Evolutionary conservation across 2,113 vertebrate genomes (phyloP), one percentile per base, ranked within the genome.

Genomic region (Pagrus major): DNA sequence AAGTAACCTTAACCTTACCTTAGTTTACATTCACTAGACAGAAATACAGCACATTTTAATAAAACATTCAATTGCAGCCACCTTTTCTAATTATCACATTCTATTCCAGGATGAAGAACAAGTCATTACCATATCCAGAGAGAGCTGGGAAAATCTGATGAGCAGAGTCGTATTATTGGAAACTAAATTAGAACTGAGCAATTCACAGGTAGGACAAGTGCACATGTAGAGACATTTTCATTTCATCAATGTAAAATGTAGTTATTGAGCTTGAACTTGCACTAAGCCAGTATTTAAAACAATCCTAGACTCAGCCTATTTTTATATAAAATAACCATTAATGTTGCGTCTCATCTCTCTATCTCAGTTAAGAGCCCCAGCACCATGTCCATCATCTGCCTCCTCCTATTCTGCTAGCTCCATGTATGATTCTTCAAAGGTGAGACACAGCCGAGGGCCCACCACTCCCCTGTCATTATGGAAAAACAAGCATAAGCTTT

Each of bases 141-240:
- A 93, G 55, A 93, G 92, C 55, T 99, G 97, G 98, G 95, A 95
- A 81, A 96, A 96, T 86, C 93, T 99, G 69, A 83, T 95, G 59
- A 96, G 96, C 91, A 94, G 98, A 27, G 89, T 99, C 51, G 89
- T 97, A 11, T 88, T 99, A 65, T 93, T 99, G 86, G 97, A 99
- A 95, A 97, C 97, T 51, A 95, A 96, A 63, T 65, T 96, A 20
- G 82, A 96, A 31, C 83, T 98, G 76, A 92, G 88, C 21, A 73
- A 59, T 0, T 11, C 47, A 27, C 74, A 92, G 92, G 94, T 94
- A 29, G 6, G 25, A 31, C 29, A 33, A 33, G 18, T 56, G 27
- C 4, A 23, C 29, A 14, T 39, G 37, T n/a, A n/a, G 39, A 1
- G 29, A n/a, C 37, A 8, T 37, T 44, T 37, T 3, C 1, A n/a